Base-by-base conservation (phyloP, 2,113 vertebrate genomes). In the Galeopterus variegatus region DNA sequence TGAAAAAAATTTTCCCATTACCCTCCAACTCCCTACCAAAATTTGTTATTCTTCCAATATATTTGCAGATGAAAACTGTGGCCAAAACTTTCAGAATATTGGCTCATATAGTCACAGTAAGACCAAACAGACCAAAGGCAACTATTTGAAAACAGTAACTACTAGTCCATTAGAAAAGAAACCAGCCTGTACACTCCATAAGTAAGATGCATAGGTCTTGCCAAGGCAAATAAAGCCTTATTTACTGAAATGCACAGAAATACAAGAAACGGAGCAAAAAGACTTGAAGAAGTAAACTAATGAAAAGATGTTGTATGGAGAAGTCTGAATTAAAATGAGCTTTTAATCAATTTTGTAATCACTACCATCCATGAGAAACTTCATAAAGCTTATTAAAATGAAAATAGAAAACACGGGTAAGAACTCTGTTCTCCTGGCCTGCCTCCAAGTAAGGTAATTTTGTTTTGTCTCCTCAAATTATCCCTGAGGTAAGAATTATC, bases 381-480 rank as follows among this genome's bases (percentile, higher is more conserved):
- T 48, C 52, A 62, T 67, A 70, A 79, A 41, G 70, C n/a, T 93
- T 94, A 69, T 89, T 93, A 94, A 97, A 94, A 92, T 87, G 23
- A 76, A 97, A 95, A 97, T 70, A 62, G 88, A 89, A 97, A 81
- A 52, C 75, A 84, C 94, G 65, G 31, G 60, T 67, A 82, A 88
- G 56, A 97, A 72, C 52, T 65, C 70, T 77, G 65, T 15, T 93
- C 58, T 85, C 9, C 56, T 97, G 93, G 93, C 56, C 60, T 85
- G 10, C 45, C 33, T 97, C 93, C 92, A 96, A 91, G 45, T 36
- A 93, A 92, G 62, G 90, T 94, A 97, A 92, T 95, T 97, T 94
- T 93, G 91, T 96, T 95, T 97, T 96, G 93, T 96, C 90, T 96
- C 33, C 65, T 92, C 69, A 97, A 67, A 97, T 95, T 97, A 94